Conservation (phyloP, 2,888 invertebrate genomes). For the Pammene fasciana region DNA sequence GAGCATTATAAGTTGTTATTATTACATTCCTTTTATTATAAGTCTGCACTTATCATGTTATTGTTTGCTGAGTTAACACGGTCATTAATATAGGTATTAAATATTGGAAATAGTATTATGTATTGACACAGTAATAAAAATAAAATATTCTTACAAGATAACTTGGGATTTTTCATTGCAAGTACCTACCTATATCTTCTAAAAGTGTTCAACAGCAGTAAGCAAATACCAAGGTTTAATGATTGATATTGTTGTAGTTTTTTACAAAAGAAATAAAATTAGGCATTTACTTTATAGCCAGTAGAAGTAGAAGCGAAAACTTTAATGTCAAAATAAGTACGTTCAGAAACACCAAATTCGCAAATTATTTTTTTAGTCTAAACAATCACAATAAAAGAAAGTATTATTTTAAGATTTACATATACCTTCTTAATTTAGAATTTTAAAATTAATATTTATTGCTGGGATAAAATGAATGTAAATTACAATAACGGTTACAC, state of each 20-base stretch:
- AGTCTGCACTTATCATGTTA: slow-evolving; percentile 57
- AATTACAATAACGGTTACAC: no score
- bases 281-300: no score
- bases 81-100: slow-evolving; percentile 59
- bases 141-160: slow-evolving; percentile 61
- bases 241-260: no score
- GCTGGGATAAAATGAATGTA: no score
- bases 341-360: background rate
- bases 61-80: slow-evolving; percentile 64
- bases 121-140: slow-evolving; percentile 66
- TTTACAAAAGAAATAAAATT: no score
- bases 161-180: background rate
- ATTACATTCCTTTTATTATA: slow-evolving; percentile 59
- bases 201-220: background rate
- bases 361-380: background rate
- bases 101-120: slow-evolving; percentile 63
- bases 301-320: background rate
- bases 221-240: background rate
- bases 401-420: no score
- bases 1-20: slow-evolving; percentile 57
- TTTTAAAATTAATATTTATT: background rate
- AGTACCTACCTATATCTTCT: no score
- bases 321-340: background rate
- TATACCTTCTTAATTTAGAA: no score
- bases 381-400: no score